phyloP scores from a whole-genome alignment of 1,140 invertebrate species.

The Tetramorium parvispinum region DNA sequence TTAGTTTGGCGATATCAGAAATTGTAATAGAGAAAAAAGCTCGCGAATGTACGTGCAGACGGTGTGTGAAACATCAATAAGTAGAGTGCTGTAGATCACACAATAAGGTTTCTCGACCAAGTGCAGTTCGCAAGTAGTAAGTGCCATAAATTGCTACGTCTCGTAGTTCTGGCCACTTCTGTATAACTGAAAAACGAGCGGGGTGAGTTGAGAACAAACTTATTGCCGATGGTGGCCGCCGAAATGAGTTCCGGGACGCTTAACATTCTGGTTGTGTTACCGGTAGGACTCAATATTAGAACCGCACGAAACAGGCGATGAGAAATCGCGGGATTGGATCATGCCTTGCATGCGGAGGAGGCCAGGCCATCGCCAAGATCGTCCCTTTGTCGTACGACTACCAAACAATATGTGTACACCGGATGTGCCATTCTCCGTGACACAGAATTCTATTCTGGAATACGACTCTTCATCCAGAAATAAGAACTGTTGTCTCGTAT shows the following conservation, averaged over 20 bases:
- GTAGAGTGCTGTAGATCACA: constrained; percentile 73
- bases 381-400: constrained; percentile 41
- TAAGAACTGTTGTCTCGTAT: neutral
- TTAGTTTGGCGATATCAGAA: neutral
- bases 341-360: constrained; percentile 53
- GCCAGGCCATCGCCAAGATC: neutral
- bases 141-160: constrained; percentile 80
- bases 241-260: constrained; percentile 72
- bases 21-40: constrained; percentile 57
- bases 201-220: constrained; percentile 55
- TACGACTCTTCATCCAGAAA: constrained; percentile 12
- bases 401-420: constrained; percentile 29
- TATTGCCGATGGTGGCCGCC: constrained; percentile 56
- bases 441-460: neutral
- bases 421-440: neutral
- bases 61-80: constrained; percentile 67
- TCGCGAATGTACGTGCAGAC: constrained; percentile 55
- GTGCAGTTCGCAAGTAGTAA: constrained; percentile 78
- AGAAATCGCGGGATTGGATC: constrained; percentile 61
- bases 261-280: constrained; percentile 74
- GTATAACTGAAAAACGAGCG: constrained; percentile 74
- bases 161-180: constrained; percentile 74
- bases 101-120: constrained; percentile 78
- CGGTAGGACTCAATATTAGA: constrained; percentile 67
- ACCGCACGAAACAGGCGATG: constrained; percentile 51